Evolutionary conservation across 2,797 vertebrate genomes (phyloP), one percentile per base, ranked within the genome.

Genomic region (Nasua narica): DNA sequence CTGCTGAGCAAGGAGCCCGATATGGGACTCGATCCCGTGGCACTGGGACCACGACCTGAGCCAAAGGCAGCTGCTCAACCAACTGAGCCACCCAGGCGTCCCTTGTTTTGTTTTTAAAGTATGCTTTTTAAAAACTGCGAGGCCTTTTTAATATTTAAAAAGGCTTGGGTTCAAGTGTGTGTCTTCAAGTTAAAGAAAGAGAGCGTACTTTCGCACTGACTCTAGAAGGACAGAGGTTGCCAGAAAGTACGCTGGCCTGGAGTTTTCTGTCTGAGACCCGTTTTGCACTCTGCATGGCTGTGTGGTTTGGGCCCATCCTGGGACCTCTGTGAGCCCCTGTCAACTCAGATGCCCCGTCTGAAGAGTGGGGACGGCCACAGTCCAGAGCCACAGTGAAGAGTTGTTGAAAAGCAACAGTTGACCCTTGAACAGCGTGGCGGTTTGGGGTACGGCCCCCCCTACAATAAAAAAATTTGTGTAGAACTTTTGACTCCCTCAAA

Each of bases 211-310:
- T 46, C 12, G 19, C 50, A 13, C 29, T 35, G 25, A 16, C 48
- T 79, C 1, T 46, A 40, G 83, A 48, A 43, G 27, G 19, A 48
- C 29, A 1, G 13, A 46, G 72, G 7, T 19, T 0, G 10, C 15
- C 74, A 12, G 13, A 35, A 50, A 27, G 50, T 10, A 18, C 37
- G 0, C 7, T 0, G 76, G n/a, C 69, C 5, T n/a, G 18, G 32
- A 18, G 40, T 46, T 10, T 25, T 32, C n/a, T 15, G 1, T 62
- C 72, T 15, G n/a, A 46, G 40, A 29, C 18, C 29, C 10, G 9
- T 37, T 70, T 32, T 46, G 27, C 10, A 11, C 23, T 56, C 85
- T 3, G 16, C 0, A 2, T 70, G 87, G 69, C 87, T 21, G 2
- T 21, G 18, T 52, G 60, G 21, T 82, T 27, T 60, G 52, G 79